Conservation (phyloP, 2,113 vertebrate species). For the Emydocephalus ijimae region DNA sequence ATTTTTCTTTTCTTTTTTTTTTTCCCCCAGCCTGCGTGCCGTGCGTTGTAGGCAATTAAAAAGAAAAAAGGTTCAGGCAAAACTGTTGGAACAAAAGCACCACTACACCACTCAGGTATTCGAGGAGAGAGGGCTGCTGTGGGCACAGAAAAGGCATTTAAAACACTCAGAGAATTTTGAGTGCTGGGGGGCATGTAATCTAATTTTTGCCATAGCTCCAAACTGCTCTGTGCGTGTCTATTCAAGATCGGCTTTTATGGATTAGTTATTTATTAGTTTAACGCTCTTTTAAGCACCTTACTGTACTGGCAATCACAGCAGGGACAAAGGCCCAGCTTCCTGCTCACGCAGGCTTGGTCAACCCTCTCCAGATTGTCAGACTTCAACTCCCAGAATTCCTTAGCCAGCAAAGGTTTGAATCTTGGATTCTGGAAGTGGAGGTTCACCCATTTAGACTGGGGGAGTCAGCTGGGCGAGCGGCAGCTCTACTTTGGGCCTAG, state of each 20-base stretch:
- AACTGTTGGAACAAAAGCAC: background rate
- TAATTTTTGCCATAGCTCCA: background rate
- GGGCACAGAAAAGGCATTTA: background rate
- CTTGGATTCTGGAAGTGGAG: background rate
- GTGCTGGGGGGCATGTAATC: background rate
- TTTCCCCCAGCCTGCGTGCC: background rate
- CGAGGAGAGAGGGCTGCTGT: background rate
- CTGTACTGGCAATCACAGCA: background rate
- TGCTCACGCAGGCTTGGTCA: background rate
- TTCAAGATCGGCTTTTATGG: background rate
- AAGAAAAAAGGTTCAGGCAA: background rate
- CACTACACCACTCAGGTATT: background rate
- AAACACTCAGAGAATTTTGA: background rate
- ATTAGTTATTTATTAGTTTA: background rate
- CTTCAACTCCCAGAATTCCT: background rate
- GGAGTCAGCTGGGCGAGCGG: background rate
- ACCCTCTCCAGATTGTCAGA: background rate
- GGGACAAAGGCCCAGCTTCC: background rate
- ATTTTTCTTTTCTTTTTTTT: background rate
- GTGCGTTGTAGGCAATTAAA: background rate
- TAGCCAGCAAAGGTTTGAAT: background rate
- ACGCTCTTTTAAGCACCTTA: background rate
- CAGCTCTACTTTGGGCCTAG: background rate
- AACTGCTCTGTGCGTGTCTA: background rate
- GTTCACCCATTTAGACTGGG: background rate